Evolutionary conservation across 2,888 invertebrate species (phyloP), one percentile per base, ranked within the genome.

Genomic region (Geophilus truncorum): DNA sequence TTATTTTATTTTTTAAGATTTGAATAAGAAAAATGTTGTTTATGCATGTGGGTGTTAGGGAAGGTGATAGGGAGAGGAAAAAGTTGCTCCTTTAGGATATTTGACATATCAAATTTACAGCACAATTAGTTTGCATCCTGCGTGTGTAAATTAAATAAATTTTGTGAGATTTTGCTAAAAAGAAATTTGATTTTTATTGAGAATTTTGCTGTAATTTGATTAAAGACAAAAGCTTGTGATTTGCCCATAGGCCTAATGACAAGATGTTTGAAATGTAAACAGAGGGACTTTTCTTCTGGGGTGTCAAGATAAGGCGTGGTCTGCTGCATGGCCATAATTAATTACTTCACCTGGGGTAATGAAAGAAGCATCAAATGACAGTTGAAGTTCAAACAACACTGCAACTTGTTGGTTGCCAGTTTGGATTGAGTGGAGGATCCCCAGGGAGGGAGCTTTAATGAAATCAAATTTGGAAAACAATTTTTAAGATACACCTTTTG

Each of bases 381-480:
- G 78, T 78, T 78, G 78, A 78, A 78, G 78, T 78, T 78, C 78
- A 78, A 32, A 25, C 40, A 36, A 21, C 40, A 40, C 40, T 15
- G 21, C 57, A 62, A 62, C 21, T 62, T 62, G 57, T 62, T 62
- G n/a, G n/a, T n/a, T n/a, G n/a, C n/a, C n/a, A n/a, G n/a, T n/a
- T n/a, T n/a, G 78, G 78, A 78, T 78, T 78, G 78, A 78, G 30
- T 77, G 77, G 15, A 18, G 3, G 40, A 15, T 78, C 78, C 78
- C 78, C 12, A 36, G 40, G 78, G 78, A 25, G 5, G 10, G 15
- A 1, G 21, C 12, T n/a, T 34, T 78, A 78, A 78, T 78, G 78
- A 15, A 78, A 78, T 78, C 34, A 78, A 78, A 78, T 78, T 78
- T 36, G 21, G 34, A 78, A 62, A 78, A 78, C 78, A 78, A 78